These are phyloP conservation scores for Zoanthus sansibaricus DNA, from an alignment of 92 coral and sea anemone genomes.

Conservation along the genomic window DNA sequence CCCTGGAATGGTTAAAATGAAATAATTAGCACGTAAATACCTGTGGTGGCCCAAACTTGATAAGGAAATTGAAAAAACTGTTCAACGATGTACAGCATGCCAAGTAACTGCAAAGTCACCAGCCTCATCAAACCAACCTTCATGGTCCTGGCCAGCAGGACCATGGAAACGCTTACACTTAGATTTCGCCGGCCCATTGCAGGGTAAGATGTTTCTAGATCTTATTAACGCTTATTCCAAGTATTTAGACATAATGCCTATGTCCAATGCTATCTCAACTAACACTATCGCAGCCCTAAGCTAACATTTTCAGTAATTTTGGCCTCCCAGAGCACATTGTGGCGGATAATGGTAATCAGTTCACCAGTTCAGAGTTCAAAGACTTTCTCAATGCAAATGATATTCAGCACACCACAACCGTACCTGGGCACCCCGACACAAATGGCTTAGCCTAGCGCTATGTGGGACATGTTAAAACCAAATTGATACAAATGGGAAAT, in stretches of 20 bases:
- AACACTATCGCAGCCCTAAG: neutral
- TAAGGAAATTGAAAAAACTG: too few relatives aligned
- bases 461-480: neutral
- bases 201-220: neutral
- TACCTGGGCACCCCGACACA: neutral
- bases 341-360: slow-evolving; percentile 49
- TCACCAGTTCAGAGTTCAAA: slow-evolving; percentile 55
- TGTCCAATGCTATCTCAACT: neutral
- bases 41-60: too few relatives aligned
- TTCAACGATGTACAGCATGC: neutral
- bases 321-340: slow-evolving; percentile 63
- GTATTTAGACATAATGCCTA: neutral
- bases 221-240: too few relatives aligned
- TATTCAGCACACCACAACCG: slow-evolving; percentile 2
- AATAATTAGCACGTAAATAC: too few relatives aligned
- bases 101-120: slow-evolving; percentile 51
- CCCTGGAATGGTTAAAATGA: slow-evolving; percentile 45
- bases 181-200: slow-evolving; percentile 49
- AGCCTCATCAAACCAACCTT: neutral
- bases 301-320: slow-evolving; percentile 30
- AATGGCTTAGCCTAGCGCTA: neutral
- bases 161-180: slow-evolving; percentile 56
- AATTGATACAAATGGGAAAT: slow-evolving; percentile 18
- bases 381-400: slow-evolving; percentile 9
- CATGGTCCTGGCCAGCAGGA: slow-evolving; percentile 58